phyloP scores from a whole-genome alignment of 2,797 vertebrate genomes.

The Psittacula derbiana region DNA sequence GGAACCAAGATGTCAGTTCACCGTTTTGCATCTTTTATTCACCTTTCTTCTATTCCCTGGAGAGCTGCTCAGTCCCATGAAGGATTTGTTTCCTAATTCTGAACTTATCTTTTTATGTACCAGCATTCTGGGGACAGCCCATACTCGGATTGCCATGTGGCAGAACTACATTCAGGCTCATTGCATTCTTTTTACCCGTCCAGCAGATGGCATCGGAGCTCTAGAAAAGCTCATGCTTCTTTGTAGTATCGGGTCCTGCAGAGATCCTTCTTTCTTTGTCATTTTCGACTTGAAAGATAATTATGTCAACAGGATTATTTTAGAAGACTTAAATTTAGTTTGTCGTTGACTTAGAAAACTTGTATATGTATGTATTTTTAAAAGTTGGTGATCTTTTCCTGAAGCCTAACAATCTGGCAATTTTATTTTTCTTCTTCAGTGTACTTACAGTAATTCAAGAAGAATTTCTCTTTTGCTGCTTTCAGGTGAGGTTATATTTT shows the following conservation, averaged over 20 bases:
- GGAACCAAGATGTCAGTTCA: neutral
- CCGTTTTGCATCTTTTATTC: neutral
- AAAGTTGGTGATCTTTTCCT: neutral
- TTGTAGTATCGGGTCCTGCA: rapidly evolving
- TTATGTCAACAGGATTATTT: neutral
- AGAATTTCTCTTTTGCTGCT: neutral
- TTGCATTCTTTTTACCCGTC: slow-evolving; percentile 54
- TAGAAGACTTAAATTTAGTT: neutral
- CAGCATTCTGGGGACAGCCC: neutral
- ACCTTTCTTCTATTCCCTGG: neutral
- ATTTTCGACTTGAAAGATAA: neutral
- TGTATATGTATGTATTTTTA: neutral
- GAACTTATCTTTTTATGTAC: neutral
- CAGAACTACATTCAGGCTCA: neutral
- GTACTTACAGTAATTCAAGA: neutral
- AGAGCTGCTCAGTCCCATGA: neutral
- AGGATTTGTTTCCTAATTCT: neutral
- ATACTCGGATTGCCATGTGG: neutral
- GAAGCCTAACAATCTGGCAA: neutral
- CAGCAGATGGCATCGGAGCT: slow-evolving; percentile 51
- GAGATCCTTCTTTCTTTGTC: neutral
- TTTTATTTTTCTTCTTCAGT: neutral
- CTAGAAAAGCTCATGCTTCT: neutral
- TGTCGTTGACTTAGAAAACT: neutral
- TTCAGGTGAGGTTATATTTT: neutral